phyloP scores from a whole-genome alignment of 1,140 invertebrate genomes.

The Drosophila sucinea region DNA sequence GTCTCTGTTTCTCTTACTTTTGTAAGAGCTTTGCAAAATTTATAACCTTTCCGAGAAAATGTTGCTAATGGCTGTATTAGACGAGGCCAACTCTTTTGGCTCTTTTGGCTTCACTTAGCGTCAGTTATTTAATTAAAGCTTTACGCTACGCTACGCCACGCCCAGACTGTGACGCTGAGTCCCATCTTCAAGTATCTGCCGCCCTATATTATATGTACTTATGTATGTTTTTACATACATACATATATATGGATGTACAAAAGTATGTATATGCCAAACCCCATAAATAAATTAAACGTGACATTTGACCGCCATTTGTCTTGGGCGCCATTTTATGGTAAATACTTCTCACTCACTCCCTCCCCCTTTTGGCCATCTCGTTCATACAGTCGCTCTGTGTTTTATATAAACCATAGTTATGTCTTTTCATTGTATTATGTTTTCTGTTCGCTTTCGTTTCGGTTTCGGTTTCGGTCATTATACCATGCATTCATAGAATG shows the following conservation, averaged over 20 bases:
- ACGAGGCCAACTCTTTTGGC: conserved; percentile 54
- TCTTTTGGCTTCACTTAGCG: conserved; percentile 65
- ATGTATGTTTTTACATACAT: conserved; percentile 1
- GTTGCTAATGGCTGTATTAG: conserved; percentile 76
- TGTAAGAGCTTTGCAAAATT: conserved; percentile 42
- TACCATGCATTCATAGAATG: too few relatives aligned
- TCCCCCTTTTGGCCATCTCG: background rate
- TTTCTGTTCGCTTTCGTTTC: conserved; percentile 7
- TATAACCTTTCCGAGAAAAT: conserved; percentile 64
- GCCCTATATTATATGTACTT: background rate
- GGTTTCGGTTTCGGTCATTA: conserved; percentile 13
- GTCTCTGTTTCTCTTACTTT: background rate
- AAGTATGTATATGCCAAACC: background rate
- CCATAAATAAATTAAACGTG: conserved; percentile 80
- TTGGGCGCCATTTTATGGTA: conserved; percentile 57
- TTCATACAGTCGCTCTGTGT: background rate
- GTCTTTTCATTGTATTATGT: conserved; percentile 17
- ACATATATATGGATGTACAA: conserved; percentile 22
- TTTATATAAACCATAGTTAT: conserved; percentile 68
- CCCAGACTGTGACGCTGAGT: conserved; percentile 1
- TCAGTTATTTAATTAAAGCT: conserved; percentile 75
- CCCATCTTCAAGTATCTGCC: background rate
- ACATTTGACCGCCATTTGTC: conserved; percentile 80
- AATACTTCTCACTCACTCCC: conserved; percentile 60
- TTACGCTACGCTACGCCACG: conserved; percentile 6